These are phyloP conservation scores for Heterocephalus glaber DNA, from an alignment of 2,113 vertebrate species.

Conservation along the genomic window DNA sequence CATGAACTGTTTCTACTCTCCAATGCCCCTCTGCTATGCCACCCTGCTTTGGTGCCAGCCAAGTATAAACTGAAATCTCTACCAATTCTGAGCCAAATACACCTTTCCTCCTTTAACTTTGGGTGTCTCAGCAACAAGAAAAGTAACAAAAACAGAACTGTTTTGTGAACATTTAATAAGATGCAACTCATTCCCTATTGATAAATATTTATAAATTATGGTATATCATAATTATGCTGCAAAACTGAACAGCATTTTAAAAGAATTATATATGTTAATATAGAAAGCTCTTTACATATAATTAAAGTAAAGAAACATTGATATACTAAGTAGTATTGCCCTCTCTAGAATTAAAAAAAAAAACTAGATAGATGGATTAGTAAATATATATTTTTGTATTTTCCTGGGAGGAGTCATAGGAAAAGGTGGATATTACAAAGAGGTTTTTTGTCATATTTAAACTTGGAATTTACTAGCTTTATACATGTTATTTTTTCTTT, in stretches of 20 bases:
- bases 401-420: background rate
- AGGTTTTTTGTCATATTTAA: background rate
- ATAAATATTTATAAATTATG: slow-evolving; percentile 51
- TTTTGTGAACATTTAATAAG: slow-evolving; percentile 49
- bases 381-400: background rate
- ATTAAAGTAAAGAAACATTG: background rate
- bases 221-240: slow-evolving; percentile 26
- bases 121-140: background rate
- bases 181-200: slow-evolving; percentile 2
- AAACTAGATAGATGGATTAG: background rate
- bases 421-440: background rate
- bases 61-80: background rate
- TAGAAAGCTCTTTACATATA: background rate
- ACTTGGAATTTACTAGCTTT: background rate
- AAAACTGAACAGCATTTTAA: background rate
- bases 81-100: background rate
- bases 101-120: background rate
- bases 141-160: background rate
- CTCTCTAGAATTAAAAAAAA: background rate
- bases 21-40: background rate
- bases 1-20: background rate
- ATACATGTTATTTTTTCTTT: background rate
- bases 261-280: background rate
- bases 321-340: background rate
- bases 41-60: background rate